Evolutionary conservation across 1,140 invertebrate species (phyloP), one percentile per base, ranked within the genome.

Genomic region (Scaptodrosophila lebanonensis): DNA sequence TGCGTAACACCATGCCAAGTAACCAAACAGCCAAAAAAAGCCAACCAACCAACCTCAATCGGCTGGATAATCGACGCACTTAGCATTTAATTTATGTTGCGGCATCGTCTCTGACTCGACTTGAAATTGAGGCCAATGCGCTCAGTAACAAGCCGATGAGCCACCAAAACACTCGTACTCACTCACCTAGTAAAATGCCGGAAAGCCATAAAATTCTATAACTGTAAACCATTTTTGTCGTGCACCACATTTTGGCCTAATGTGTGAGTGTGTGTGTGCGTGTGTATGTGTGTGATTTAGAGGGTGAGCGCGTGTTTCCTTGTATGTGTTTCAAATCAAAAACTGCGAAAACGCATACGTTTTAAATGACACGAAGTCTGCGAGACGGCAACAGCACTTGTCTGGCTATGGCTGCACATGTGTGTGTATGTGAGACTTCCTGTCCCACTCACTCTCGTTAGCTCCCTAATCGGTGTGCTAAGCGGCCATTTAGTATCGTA

Each of bases 171-270:
- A n/a, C n/a, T n/a, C n/a, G n/a, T n/a, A n/a, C n/a, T 3, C 8
- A 84, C 84, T 86, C 48, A 86, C 84, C 84, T 70, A 86, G 72
- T 83, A 86, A 71, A 69, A 86, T 66, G 71, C 83, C 84, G 75
- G 79, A 84, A 75, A 86, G 72, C 77, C 83, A 86, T 83, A 86
- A 83, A 72, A 86, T 66, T 79, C 83, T 85, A 68, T 84, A 85
- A 79, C 71, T 86, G 71, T 76, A 85, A 83, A 83, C 73, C 84
- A 86, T 86, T 79, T 76, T 88, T 48, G 87, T 85, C 20, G 87
- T 59, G 70, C 64, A 77, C 62, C 63, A 75, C 75, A 79, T 79
- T 82, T 82, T 79, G 69, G 65, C 65, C 52, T 60, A 45, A 11
- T 66, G 58, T 45, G 63, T 52, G 51, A 61, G 65, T 56, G 50